Evolutionary conservation across 2,888 invertebrate species (phyloP), one percentile per base, ranked within the genome.

Genomic region (Tenthredo amoena): DNA sequence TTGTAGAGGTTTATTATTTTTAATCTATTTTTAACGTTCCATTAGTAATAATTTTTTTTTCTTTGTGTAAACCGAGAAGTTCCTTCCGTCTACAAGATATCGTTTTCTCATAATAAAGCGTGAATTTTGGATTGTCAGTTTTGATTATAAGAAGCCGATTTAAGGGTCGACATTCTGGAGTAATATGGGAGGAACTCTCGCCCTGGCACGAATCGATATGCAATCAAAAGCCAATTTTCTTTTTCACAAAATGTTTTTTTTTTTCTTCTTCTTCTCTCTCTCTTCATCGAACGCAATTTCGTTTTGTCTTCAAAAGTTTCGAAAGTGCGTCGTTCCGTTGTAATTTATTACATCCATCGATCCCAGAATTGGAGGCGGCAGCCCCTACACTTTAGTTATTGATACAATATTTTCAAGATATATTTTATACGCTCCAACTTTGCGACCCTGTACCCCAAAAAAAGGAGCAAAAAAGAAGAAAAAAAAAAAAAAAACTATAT

Each of bases 211-310:
- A 77, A 77, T 77, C 77, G 55, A 77, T 77, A 77, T 31, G 31
- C 77, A 55, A 77, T 77, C 77, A 77, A 77, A 77, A 47, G 55
- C 34, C 55, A 77, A 77, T 77, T 55, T 77, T 50, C 77, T 77
- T 77, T 77, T 77, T 31, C 21, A 43, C 15, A n/a, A 55, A 50
- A 55, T 31, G n/a, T 71, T 5, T 37, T 18, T n/a, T 18, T 40
- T 37, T 6, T n/a, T 34, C 1, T 71, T 47, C 0, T 7, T 58
- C 2, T 58, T 6, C 0, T 58, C 7, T 58, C 12, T 71, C 2
- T 37, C 15, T 15, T 37, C 5, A n/a, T 55, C 31, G 18, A 77
- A 77, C 77, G 47, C 50, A 77, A 77, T 77, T 77, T 40, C 77
- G 12, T 77, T 50, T 55, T 77, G 50, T 77, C 55, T 77, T 77